Percentiles rank a stretch among this genome's conserved stretches.
phyloP scores from a whole-genome alignment of 2,113 vertebrate species.

The Boulengeromyrus knoepffleri region DNA sequence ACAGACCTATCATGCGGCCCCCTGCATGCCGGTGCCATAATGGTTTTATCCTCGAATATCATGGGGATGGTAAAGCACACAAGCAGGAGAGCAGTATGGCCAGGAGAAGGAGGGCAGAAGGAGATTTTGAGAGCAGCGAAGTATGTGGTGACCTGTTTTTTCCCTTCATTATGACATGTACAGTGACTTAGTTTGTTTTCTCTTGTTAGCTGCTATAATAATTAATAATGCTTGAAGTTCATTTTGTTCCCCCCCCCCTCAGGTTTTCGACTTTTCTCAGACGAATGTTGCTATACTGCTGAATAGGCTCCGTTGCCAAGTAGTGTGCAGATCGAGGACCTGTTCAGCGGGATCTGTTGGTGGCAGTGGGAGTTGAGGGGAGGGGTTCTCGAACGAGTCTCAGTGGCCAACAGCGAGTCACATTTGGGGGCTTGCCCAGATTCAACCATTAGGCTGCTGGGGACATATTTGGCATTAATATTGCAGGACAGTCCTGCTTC shows the following conservation, averaged over 20 bases:
- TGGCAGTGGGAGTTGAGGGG: background rate
- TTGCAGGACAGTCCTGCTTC: background rate
- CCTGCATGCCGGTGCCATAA: conserved; percentile 61
- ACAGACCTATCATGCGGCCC: conserved; percentile 27
- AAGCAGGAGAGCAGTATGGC: background rate
- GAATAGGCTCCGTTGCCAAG: too few relatives aligned
- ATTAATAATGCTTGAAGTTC: conserved; percentile 19
- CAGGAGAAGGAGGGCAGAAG: background rate
- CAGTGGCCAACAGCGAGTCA: background rate
- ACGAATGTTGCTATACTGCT: background rate
- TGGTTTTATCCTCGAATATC: conserved; percentile 30
- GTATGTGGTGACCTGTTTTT: conserved; percentile 7
- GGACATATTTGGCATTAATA: background rate
- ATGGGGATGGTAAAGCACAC: conserved; percentile 28
- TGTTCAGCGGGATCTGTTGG: background rate
- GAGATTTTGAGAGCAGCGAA: background rate
- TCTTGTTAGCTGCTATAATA: conserved; percentile 28
- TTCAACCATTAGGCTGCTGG: background rate
- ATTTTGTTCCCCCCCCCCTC: conserved; percentile 34
- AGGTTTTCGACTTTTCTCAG: conserved; percentile 39
- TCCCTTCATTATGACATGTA: conserved; percentile 17
- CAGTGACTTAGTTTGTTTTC: conserved; percentile 18
- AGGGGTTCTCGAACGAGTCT: background rate
- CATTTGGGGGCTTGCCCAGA: background rate
- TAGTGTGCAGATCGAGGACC: background rate